A percentile compares a stretch with the other conserved stretches of the same genome.
Evolutionary conservation across 2,888 invertebrate species (phyloP).

Genomic region (Drosophila anceps): DNA sequence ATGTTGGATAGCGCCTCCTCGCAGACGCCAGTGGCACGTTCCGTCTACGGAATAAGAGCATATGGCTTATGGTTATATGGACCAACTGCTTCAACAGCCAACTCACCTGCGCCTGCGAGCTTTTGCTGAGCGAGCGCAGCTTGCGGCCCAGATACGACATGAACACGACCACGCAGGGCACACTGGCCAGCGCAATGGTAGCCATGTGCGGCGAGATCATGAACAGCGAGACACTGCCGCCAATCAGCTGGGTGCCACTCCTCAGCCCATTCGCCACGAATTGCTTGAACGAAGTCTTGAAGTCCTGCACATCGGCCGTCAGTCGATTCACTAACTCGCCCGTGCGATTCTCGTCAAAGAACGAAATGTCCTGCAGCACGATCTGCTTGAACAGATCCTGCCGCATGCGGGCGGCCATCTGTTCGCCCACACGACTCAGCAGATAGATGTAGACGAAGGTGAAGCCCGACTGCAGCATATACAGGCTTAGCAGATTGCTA

Average conservation of each 20-base stretch:
- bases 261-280: conserved; percentile 96
- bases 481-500: conserved; percentile 83
- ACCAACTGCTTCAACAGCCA: not conserved
- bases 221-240: conserved; percentile 87
- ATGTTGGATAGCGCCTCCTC: conserved; percentile 98
- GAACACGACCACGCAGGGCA: conserved; percentile 93
- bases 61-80: not conserved
- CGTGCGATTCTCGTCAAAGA: conserved; percentile 95
- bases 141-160: conserved; percentile 93
- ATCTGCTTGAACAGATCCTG: conserved; percentile 93
- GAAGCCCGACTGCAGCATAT: conserved; percentile 88
- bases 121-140: conserved; percentile 91
- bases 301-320: conserved; percentile 97
- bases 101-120: conserved; percentile 92
- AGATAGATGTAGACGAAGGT: conserved; percentile 96
- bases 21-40: conserved; percentile 94
- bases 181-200: conserved; percentile 91
- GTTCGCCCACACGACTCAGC: conserved; percentile 95
- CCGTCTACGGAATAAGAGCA: conserved; percentile 86
- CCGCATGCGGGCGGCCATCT: conserved; percentile 92
- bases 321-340: conserved; percentile 96
- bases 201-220: conserved; percentile 97
- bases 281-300: conserved; percentile 98
- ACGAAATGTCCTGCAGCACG: conserved; percentile 93
- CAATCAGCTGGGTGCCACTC: conserved; percentile 92